These are phyloP conservation scores for Heliopora coerulea DNA, from an alignment of 92 coral and sea anemone genomes.

Conservation along the genomic window DNA sequence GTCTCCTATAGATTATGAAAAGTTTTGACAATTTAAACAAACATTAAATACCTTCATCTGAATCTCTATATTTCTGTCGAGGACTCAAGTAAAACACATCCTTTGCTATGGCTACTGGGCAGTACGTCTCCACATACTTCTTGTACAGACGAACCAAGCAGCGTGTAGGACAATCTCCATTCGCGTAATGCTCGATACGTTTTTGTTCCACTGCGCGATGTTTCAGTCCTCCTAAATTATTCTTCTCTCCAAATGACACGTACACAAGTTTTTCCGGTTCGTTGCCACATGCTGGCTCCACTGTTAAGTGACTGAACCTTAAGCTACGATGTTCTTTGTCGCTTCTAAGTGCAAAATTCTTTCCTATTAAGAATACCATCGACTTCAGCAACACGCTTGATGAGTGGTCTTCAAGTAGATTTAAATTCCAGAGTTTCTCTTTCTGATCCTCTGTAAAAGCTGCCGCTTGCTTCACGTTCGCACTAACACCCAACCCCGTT, in stretches of 20 bases:
- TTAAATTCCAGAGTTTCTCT: too few relatives aligned
- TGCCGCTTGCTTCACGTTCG: slow-evolving; percentile 47
- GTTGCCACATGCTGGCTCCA: too few relatives aligned
- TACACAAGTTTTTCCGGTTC: slow-evolving; percentile 47
- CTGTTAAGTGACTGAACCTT: too few relatives aligned
- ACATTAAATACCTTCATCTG: slow-evolving; percentile 46
- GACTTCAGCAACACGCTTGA: slow-evolving; percentile 39
- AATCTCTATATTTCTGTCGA: slow-evolving; percentile 34
- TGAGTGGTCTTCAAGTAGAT: slow-evolving; percentile 43
- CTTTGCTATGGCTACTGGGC: slow-evolving; percentile 13
- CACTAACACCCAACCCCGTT: slow-evolving; percentile 36
- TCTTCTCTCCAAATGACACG: slow-evolving; percentile 52
- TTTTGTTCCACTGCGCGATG: slow-evolving; percentile 46
- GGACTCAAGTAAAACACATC: slow-evolving; percentile 48
- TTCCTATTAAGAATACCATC: too few relatives aligned
- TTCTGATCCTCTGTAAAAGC: too few relatives aligned
- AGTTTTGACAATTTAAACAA: too few relatives aligned
- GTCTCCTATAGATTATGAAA: too few relatives aligned
- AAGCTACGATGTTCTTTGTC: too few relatives aligned
- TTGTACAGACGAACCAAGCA: slow-evolving; percentile 42
- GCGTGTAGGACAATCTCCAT: slow-evolving; percentile 30
- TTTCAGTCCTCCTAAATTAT: too few relatives aligned
- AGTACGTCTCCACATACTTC: slow-evolving; percentile 33
- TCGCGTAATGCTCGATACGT: slow-evolving; percentile 44
- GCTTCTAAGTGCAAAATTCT: slow-evolving; percentile 45